Conservation (phyloP, 2,113 vertebrate genomes). For the Elgaria multicarinata region DNA sequence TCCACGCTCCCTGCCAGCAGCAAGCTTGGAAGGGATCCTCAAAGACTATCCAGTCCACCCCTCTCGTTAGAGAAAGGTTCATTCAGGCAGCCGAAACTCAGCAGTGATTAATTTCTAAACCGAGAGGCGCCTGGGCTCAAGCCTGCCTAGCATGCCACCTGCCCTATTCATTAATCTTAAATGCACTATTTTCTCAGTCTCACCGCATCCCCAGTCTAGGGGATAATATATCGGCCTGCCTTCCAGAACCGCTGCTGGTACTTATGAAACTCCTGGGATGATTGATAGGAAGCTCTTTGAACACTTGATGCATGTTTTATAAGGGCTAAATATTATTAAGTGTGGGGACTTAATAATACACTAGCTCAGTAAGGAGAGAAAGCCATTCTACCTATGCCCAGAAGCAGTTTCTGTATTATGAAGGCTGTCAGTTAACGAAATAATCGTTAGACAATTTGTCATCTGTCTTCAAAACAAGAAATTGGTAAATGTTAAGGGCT, state of each 20-base stretch:
- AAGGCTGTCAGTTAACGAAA: background rate
- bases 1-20: background rate
- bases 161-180: background rate
- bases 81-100: background rate
- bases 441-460: background rate
- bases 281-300: background rate
- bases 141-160: background rate
- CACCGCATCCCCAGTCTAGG: too few species aligned
- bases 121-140: background rate
- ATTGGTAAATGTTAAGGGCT: background rate
- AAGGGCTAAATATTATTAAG: background rate
- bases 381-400: background rate
- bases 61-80: background rate
- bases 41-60: background rate
- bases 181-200: background rate
- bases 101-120: too few species aligned
- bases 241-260: background rate
- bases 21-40: background rate
- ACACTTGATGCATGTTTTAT: background rate
- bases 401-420: background rate
- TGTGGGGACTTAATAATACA: background rate
- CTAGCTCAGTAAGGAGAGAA: background rate
- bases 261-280: background rate
- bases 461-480: background rate
- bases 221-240: background rate